These are phyloP conservation scores for Tenrec ecaudatus DNA, from an alignment of 2,113 vertebrate genomes.

Conservation along the genomic window DNA sequence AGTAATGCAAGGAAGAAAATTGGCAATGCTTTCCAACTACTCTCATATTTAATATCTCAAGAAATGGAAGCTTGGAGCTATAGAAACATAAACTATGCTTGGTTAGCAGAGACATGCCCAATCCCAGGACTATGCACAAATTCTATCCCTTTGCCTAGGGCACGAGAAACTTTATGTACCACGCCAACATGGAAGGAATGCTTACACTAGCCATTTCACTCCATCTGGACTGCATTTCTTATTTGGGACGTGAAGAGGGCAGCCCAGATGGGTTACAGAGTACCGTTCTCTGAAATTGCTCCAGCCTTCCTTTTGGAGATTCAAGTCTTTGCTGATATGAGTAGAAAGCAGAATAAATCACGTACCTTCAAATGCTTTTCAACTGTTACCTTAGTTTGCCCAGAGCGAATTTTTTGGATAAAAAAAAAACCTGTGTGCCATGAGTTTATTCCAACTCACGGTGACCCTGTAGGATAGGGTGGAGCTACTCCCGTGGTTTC, in stretches of 20 bases:
- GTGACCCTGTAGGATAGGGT: no score
- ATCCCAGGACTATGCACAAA: neutral
- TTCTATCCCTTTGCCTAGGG: neutral
- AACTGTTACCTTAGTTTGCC: neutral
- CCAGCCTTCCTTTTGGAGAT: conserved; percentile 1
- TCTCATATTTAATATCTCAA: neutral
- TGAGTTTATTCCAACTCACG: no score
- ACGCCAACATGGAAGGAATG: neutral
- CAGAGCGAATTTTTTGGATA: neutral
- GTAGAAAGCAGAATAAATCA: neutral
- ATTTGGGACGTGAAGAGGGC: neutral
- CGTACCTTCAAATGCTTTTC: neutral
- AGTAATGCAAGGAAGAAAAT: neutral
- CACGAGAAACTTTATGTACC: neutral
- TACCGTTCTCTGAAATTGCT: no score
- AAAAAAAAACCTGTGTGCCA: neutral
- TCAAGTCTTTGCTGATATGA: neutral
- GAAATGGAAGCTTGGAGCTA: neutral
- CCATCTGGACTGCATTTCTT: neutral
- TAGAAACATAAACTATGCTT: neutral
- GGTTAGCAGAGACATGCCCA: neutral
- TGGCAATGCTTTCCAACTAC: neutral
- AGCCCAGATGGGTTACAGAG: neutral
- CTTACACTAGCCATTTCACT: neutral
- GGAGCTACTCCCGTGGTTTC: no score